Evolutionary conservation across 2,888 invertebrate species (phyloP), one percentile per base, ranked within the genome.

Genomic region (Cheilosia vernalis): DNA sequence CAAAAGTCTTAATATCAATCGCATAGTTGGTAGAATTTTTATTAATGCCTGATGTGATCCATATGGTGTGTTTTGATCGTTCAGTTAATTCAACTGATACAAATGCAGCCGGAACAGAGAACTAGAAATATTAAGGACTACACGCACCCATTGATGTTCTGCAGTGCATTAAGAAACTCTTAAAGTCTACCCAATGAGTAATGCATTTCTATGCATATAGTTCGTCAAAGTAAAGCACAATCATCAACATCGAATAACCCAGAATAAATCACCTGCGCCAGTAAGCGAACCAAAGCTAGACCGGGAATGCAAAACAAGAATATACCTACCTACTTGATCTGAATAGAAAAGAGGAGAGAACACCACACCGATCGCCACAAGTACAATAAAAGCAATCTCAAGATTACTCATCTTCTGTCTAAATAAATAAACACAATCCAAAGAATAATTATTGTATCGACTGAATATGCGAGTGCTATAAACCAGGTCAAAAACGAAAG

Each of bases 401-500:
- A 44, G 19, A 21, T 66, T 56, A 66, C 58, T 66, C 47, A 49
- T 58, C 58, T 40, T 33, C 19, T 49, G 21, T 74, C 40, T 15
- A 40, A 49, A 58, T 17, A 64, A 10, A 64, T 17, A 24, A 19
- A 64, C 24, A 21, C 58, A 27, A n/a, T 37, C 19, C 9, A 9
- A 7, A 37, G 17, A 47, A 19, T 47, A 15, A 24, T 49, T 37
- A 24, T 49, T 37, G 5, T 24, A 24, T 30, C 42, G n/a, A 2
- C 15, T 40, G 30, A 21, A 42, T 44, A 9, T 30, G 30, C 19
- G 44, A 33, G 40, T 33, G 49, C 49, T 51, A 21, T 7, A 13
- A 27, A 15, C 13, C 27, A 9, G 42, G 49, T 49, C 61, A 56
- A 64, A 69, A 72, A 72, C 77, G 55, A 72, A 77, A 82, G 77